phyloP scores from a whole-genome alignment of 2,797 vertebrate species.

The Anniella stebbinsi region DNA sequence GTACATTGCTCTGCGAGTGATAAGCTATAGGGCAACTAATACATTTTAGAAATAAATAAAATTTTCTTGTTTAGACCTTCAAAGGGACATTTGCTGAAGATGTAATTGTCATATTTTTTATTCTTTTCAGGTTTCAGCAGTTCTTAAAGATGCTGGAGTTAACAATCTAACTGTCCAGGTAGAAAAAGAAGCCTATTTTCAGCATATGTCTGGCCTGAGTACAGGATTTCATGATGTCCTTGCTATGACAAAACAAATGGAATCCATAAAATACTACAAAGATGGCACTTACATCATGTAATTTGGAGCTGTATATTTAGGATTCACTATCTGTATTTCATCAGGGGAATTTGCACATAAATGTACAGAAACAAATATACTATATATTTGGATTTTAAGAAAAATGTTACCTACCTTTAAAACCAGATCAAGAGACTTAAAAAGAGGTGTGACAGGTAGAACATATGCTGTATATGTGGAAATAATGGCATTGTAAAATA shows the following conservation, averaged over 20 bases:
- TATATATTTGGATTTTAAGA: conserved; percentile 71
- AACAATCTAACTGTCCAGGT: conserved; percentile 96
- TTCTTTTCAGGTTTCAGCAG: conserved; percentile 87
- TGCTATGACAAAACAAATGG: conserved; percentile 95
- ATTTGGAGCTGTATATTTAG: conserved; percentile 55
- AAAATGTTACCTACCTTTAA: conserved; percentile 62
- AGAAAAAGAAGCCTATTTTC: conserved; percentile 98
- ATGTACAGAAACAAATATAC: conserved; percentile 74
- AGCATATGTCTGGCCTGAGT: conserved; percentile 98
- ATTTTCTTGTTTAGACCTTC: background rate
- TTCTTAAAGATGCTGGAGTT: conserved; percentile 94
- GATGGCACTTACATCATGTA: conserved; percentile 97
- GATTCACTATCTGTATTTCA: conserved; percentile 57
- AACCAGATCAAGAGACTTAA: conserved; percentile 72
- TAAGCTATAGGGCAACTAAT: no score
- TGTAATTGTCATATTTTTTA: conserved; percentile 1
- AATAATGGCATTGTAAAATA: conserved; percentile 60
- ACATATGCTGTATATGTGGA: conserved; percentile 70
- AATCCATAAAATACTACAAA: conserved; percentile 92
- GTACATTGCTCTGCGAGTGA: no score
- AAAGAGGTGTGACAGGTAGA: conserved; percentile 58
- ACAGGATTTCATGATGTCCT: conserved; percentile 95
- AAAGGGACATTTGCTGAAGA: background rate
- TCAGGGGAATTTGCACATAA: conserved; percentile 67
- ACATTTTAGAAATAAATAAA: background rate